Conservation (phyloP, 2,888 invertebrate species). For the Plebejus melissa region DNA sequence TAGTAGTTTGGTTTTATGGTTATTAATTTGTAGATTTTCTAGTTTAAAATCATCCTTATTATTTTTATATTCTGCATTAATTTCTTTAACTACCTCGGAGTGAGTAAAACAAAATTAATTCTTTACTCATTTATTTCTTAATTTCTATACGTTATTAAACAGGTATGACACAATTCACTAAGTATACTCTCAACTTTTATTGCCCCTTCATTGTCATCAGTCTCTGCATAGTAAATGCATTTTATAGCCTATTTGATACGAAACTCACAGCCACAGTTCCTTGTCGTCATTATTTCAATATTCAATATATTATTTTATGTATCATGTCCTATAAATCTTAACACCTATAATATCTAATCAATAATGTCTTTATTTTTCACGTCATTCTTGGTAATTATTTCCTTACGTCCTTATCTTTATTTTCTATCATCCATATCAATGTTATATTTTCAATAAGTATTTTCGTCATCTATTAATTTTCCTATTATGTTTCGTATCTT, state of each 20-base stretch:
- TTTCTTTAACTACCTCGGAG: not conserved
- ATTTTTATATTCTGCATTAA: too few species aligned
- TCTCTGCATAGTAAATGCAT: slow-evolving; percentile 24
- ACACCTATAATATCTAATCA: not conserved
- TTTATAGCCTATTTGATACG: slow-evolving; percentile 6
- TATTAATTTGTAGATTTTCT: too few species aligned
- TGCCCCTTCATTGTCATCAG: slow-evolving; percentile 5
- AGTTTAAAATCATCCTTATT: too few species aligned
- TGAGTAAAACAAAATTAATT: not conserved
- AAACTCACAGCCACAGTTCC: slow-evolving; percentile 18
- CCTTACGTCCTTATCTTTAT: not conserved
- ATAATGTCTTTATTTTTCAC: not conserved
- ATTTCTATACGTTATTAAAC: not conserved
- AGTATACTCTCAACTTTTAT: not conserved
- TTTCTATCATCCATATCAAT: not conserved
- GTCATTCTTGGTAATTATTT: not conserved
- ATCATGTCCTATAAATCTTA: not conserved
- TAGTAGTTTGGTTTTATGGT: too few species aligned
- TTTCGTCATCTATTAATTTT: not conserved
- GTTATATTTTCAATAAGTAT: not conserved
- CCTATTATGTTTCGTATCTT: not conserved
- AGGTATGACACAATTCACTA: not conserved
- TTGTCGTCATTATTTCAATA: not conserved
- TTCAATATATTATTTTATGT: not conserved
- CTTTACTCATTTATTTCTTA: not conserved